Conservation (phyloP, 2,113 vertebrate species). For the Macrotus californicus region DNA sequence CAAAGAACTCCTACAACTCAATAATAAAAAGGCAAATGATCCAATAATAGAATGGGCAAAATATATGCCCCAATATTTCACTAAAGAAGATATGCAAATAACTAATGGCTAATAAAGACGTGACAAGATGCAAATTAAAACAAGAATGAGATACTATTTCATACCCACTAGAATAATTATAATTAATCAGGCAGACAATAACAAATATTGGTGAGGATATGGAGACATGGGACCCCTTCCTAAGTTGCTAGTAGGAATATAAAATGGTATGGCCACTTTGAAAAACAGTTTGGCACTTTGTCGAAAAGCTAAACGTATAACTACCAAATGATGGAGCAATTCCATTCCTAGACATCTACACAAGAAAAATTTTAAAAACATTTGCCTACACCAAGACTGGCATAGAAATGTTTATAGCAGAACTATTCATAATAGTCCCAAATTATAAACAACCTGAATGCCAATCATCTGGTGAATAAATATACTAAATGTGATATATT, state of each 20-base stretch:
- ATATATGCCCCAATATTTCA: neutral
- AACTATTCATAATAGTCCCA: neutral
- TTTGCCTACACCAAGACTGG: neutral
- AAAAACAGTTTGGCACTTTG: conserved; percentile 1
- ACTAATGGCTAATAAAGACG: neutral
- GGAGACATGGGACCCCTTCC: neutral
- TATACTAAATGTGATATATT: neutral
- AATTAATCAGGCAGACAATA: neutral
- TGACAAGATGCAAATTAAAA: conserved; percentile 7
- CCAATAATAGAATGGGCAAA: neutral
- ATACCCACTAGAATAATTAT: neutral
- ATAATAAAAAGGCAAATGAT: neutral
- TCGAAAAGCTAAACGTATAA: conserved; percentile 36
- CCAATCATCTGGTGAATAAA: neutral
- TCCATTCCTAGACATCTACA: neutral
- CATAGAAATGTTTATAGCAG: neutral
- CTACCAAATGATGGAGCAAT: neutral
- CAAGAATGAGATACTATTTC: neutral
- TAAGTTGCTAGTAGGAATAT: neutral
- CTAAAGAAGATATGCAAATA: neutral
- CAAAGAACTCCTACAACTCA: neutral
- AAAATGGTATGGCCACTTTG: neutral
- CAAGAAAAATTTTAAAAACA: neutral
- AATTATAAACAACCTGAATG: neutral
- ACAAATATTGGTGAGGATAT: neutral